Evolutionary conservation across 1,140 invertebrate species (phyloP), one percentile per base, ranked within the genome.

Genomic region (Brachystomella parvula): DNA sequence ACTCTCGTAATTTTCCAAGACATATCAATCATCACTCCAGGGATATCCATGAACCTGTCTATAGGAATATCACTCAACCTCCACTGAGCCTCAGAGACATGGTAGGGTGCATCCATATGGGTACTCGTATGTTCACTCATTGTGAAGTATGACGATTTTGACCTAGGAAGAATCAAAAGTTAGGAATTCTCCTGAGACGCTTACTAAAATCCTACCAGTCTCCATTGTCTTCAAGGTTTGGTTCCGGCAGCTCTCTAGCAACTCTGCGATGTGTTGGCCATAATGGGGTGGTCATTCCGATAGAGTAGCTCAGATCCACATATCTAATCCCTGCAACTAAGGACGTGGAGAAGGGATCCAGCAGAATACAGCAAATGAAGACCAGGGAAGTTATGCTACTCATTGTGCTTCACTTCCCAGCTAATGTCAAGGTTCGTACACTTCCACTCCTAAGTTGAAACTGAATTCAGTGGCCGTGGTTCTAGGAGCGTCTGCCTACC

Each of bases 111-210:
- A 44, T 66, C 64, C 19, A 66, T 61, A 39, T 66, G 64, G 9
- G 64, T 65, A n/a, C 64, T 58, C 9, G 56, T 56, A 30, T 66
- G 64, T 30, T 66, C 64, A 47, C 30, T 44, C 64, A 65, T 60
- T n/a, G 33, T 30, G 47, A 60, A 59, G 19, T 47, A 65, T 2
- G 2, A 47, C 12, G 53, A 28, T 9, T 53, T 24, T 15, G 26
- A 39, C 28, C 64, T 65, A 39, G 6, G 35, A 39, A 39, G 6
- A 39, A 39, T 19, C 35, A 39, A 39, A 39, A 6, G 19, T 19
- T 39, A 9, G 35, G 6, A 39, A 39, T 9, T 19, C 6, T 39
- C 19, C 19, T 19, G 19, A 39, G 19, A 39, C 35, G 19, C 6
- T 39, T 39, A 47, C 29, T 3, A 62, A 62, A 63, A 2, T 49